A percentile compares a stretch with the other conserved stretches of the same genome.
Evolutionary conservation across 2,797 vertebrate species (phyloP).

Genomic region (Coregonus ussuriensis): DNA sequence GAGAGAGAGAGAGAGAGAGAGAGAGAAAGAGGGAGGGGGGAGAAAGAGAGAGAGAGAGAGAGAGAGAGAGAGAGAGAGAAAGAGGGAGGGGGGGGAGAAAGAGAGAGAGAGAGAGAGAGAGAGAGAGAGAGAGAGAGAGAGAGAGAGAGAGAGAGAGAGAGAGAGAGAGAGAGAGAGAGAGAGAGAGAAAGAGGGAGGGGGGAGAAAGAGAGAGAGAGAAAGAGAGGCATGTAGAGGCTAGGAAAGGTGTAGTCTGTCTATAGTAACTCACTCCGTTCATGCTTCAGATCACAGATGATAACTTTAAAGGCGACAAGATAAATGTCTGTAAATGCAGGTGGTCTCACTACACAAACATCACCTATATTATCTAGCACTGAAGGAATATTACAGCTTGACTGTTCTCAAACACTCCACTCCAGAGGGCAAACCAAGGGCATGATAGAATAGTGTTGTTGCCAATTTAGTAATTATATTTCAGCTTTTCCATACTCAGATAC

Average conservation of each 20-base stretch:
- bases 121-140: background rate
- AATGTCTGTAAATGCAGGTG: constrained; percentile 39
- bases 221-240: constrained; percentile 27
- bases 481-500: background rate
- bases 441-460: constrained; percentile 10
- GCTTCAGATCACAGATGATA: constrained; percentile 55
- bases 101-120: constrained; percentile 16
- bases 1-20: too few species aligned
- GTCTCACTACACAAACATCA: constrained; percentile 42
- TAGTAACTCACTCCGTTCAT: constrained; percentile 41
- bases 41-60: too few species aligned
- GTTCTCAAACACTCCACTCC: constrained; percentile 15
- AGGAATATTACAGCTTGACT: constrained; percentile 18
- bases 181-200: too few species aligned
- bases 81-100: constrained; percentile 20
- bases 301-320: constrained; percentile 55
- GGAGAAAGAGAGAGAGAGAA: background rate
- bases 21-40: constrained; percentile 24
- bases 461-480: constrained; percentile 18
- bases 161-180: background rate
- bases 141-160: constrained; percentile 2
- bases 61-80: background rate
- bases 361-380: constrained; percentile 12
- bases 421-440: constrained; percentile 6
- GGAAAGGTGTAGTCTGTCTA: constrained; percentile 44